Conservation (phyloP, 2,113 vertebrate genomes). For the Datnioides undecimradiatus region DNA sequence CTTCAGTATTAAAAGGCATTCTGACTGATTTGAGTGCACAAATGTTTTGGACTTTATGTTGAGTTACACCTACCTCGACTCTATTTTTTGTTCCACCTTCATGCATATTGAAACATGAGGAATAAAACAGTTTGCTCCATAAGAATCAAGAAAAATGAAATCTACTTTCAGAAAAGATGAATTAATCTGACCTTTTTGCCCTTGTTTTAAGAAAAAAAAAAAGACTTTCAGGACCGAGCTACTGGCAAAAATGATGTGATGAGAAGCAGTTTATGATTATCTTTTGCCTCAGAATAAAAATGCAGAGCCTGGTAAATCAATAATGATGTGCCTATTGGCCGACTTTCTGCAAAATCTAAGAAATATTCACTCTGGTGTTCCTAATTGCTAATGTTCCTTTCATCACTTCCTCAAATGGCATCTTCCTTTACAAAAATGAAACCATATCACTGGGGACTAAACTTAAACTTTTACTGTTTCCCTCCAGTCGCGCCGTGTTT, state of each 20-base stretch:
- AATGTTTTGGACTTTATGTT: neutral
- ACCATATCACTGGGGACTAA: conserved; percentile 40
- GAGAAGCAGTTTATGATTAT: conserved; percentile 2
- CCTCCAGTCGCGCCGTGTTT: conserved; percentile 25
- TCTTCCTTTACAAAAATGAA: conserved; percentile 50
- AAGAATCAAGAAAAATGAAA: neutral
- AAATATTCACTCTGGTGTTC: conserved; percentile 29
- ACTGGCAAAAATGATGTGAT: neutral
- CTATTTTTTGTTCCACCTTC: neutral
- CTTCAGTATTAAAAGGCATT: neutral
- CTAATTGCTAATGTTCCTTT: conserved; percentile 64
- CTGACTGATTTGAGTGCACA: neutral
- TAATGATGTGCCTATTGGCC: conserved; percentile 3
- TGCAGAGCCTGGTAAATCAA: conserved; percentile 2
- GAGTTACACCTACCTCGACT: neutral
- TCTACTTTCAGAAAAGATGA: conserved; percentile 2
- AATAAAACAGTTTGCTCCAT: neutral
- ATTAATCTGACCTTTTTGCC: neutral
- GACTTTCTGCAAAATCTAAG: conserved; percentile 32
- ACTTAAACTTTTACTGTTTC: conserved; percentile 58
- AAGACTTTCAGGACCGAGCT: neutral
- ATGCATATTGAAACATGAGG: neutral
- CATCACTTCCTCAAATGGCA: conserved; percentile 58
- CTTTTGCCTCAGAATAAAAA: conserved; percentile 20
- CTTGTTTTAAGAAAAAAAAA: neutral